Evolutionary conservation across 2,113 vertebrate genomes (phyloP).

Genomic region (Tangachromis dhanisi): DNA sequence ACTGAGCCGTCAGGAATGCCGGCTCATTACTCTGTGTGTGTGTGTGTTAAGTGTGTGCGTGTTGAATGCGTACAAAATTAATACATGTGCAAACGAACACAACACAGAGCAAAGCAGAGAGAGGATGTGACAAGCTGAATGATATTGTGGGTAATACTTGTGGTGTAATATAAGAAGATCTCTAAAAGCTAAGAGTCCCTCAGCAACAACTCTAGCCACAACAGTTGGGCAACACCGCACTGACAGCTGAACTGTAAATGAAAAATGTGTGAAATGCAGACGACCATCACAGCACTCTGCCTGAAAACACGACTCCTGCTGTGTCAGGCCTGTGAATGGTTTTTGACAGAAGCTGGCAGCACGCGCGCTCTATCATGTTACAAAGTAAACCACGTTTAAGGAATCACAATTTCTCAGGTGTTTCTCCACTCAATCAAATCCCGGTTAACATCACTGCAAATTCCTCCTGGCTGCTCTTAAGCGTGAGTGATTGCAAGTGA

Average conservation of each 20-base stretch:
- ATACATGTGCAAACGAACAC: background rate
- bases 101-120: background rate
- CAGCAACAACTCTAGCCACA: conserved; percentile 17
- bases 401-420: conserved; percentile 28
- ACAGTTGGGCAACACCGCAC: conserved; percentile 36
- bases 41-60: background rate
- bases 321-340: conserved; percentile 29
- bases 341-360: conserved; percentile 51
- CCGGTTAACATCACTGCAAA: background rate
- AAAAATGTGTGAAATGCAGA: conserved; percentile 60
- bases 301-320: conserved; percentile 36
- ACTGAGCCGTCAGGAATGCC: conserved; percentile 51
- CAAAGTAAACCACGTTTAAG: conserved; percentile 40
- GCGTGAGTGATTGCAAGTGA: background rate
- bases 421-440: conserved; percentile 5
- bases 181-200: background rate
- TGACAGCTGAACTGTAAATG: conserved; percentile 35
- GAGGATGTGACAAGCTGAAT: conserved; percentile 4
- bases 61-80: background rate
- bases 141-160: background rate
- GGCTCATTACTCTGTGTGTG: conserved; percentile 42
- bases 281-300: conserved; percentile 24
- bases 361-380: conserved; percentile 43
- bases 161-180: conserved; percentile 12
- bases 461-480: conserved; percentile 7